A percentile compares a stretch with the other conserved stretches of the same genome.
Conservation (phyloP, 1,140 invertebrate genomes). For the Euura lappo region DNA sequence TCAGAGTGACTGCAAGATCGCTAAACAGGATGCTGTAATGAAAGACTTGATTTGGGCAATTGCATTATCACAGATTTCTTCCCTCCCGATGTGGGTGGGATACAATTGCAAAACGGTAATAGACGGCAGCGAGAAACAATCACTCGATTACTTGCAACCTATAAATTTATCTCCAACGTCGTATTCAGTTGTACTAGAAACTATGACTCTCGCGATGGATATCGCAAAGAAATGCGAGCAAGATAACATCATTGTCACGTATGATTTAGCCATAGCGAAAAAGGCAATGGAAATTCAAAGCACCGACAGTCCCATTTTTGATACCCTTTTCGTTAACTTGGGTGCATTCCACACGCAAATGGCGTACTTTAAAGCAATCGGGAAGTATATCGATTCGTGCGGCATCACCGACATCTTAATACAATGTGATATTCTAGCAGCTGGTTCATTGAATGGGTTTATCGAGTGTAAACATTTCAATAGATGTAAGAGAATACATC, state of each 20-base stretch:
- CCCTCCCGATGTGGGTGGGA: conserved; percentile 43
- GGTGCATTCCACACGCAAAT: no score
- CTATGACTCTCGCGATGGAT: conserved; percentile 29
- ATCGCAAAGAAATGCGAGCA: conserved; percentile 34
- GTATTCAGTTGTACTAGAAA: conserved; percentile 32
- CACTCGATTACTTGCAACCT: conserved; percentile 31
- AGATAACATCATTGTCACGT: conserved; percentile 29
- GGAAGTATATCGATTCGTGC: no score
- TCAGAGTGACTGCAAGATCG: no score
- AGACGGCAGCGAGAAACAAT: conserved; percentile 37
- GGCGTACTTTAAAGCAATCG: no score
- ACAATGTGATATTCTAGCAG: conserved; percentile 43
- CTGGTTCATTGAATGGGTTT: conserved; percentile 49
- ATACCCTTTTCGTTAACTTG: conserved; percentile 52
- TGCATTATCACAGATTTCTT: conserved; percentile 38
- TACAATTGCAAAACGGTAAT: conserved; percentile 36
- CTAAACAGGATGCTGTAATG: conserved; percentile 32
- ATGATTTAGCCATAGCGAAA: conserved; percentile 21
- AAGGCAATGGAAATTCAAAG: conserved; percentile 41
- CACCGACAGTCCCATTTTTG: conserved; percentile 39
- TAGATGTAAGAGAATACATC: conserved; percentile 52
- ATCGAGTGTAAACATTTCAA: conserved; percentile 53
- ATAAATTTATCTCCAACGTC: conserved; percentile 25
- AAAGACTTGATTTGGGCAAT: conserved; percentile 45
- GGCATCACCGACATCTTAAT: no score